Conservation (phyloP, 1,140 invertebrate species). For the Oscheius sp. region DNA sequence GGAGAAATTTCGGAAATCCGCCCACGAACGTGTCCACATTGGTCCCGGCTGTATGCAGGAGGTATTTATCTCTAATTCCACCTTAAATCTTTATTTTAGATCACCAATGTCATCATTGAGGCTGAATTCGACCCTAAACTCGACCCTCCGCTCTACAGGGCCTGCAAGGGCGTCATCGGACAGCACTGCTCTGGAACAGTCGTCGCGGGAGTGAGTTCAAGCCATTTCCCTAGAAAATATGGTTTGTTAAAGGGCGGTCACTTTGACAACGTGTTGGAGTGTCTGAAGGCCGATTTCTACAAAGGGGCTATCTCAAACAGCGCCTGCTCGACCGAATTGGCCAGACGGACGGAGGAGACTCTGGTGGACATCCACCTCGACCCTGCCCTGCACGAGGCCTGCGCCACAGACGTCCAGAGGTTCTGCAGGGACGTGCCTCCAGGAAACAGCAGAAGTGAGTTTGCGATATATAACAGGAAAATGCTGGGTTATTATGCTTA, state of each 20-base stretch:
- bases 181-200: slow-evolving; percentile 60
- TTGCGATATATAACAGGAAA: slow-evolving; percentile 10
- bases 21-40: slow-evolving; percentile 16
- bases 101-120: slow-evolving; percentile 55
- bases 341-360: slow-evolving; percentile 67
- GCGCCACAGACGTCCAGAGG: slow-evolving; percentile 70
- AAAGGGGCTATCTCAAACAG: slow-evolving; percentile 50
- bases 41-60: slow-evolving; percentile 51
- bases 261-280: slow-evolving; percentile 57
- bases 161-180: slow-evolving; percentile 73
- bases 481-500: too few relatives aligned
- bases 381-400: slow-evolving; percentile 65
- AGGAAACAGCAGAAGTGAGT: slow-evolving; percentile 72
- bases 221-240: neutral
- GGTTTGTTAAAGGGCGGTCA: slow-evolving; percentile 38
- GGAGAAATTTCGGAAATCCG: slow-evolving; percentile 51
- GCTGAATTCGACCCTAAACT: slow-evolving; percentile 74
- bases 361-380: slow-evolving; percentile 68
- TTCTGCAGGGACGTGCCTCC: slow-evolving; percentile 78
- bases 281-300: slow-evolving; percentile 60
- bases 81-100: slow-evolving; percentile 39
- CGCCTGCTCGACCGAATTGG: slow-evolving; percentile 60
- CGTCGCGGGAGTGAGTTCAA: neutral
- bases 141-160: slow-evolving; percentile 78
- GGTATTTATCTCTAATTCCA: slow-evolving; percentile 29